phyloP scores from a whole-genome alignment of 2,797 vertebrate species.

The Melanogrammus aeglefinus region DNA sequence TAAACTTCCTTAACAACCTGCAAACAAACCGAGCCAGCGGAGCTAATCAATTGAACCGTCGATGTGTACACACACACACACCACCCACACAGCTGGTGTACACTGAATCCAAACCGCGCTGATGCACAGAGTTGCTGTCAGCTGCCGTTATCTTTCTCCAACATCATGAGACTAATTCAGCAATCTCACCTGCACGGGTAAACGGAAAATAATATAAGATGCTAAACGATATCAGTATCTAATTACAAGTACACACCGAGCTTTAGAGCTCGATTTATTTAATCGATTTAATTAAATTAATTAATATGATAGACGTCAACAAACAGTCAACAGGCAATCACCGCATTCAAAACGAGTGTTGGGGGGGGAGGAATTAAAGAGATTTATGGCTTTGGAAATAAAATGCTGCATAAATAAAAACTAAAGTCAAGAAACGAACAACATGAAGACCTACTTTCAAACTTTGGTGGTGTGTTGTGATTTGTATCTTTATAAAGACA shows the following conservation, averaged over 20 bases:
- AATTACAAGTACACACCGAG: neutral
- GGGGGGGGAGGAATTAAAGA: too few relatives aligned
- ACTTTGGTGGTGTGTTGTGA: neutral
- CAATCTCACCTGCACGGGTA: neutral
- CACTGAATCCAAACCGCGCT: slow-evolving; percentile 1
- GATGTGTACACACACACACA: neutral
- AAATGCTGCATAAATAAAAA: too few relatives aligned
- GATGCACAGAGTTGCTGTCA: neutral
- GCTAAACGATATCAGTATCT: neutral
- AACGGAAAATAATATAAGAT: neutral
- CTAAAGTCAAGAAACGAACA: too few relatives aligned
- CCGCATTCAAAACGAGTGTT: neutral
- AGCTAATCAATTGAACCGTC: slow-evolving; percentile 22
- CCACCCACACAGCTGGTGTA: too few relatives aligned
- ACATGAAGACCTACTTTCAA: too few relatives aligned
- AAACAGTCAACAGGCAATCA: neutral
- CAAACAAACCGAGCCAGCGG: slow-evolving; percentile 23
- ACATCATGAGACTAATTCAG: neutral
- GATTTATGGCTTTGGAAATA: too few relatives aligned
- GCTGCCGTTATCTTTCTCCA: neutral
- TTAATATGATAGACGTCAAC: neutral
- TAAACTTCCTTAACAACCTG: slow-evolving; percentile 27
- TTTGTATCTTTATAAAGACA: neutral
- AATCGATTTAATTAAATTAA: neutral
- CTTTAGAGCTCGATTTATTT: neutral